Conservation (phyloP, 2,797 vertebrate genomes). For the Peromyscus nudipes region DNA sequence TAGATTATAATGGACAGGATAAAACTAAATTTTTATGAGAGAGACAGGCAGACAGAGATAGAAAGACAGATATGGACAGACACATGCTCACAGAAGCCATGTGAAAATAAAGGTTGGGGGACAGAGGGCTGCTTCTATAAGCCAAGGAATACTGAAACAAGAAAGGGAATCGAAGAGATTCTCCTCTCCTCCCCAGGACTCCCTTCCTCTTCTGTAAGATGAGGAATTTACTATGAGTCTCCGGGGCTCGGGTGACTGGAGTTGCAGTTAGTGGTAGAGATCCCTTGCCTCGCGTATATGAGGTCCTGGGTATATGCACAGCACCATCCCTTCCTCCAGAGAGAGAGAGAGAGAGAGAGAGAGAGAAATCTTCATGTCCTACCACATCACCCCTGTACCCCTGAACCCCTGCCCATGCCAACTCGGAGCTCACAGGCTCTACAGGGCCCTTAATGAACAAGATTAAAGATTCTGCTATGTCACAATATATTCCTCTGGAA, state of each 20-base stretch:
- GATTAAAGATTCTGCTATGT: background rate
- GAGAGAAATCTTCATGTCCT: background rate
- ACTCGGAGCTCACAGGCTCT: background rate
- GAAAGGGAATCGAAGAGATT: background rate
- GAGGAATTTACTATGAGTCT: background rate
- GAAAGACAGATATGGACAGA: background rate
- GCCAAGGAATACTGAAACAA: background rate
- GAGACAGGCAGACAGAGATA: background rate
- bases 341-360: background rate
- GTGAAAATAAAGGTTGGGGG: background rate
- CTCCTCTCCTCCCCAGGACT: background rate
- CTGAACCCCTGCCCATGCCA: fast-evolving
- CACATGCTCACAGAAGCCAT: background rate
- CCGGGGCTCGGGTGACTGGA: background rate
- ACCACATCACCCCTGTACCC: background rate
- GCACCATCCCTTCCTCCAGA: background rate
- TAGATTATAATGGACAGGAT: background rate
- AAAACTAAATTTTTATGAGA: background rate
- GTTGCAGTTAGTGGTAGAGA: background rate
- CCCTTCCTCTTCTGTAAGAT: background rate
- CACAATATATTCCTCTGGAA: background rate
- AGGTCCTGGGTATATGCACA: too few relatives aligned
- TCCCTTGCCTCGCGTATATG: background rate
- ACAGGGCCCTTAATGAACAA: background rate
- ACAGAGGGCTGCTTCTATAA: background rate